Conservation (phyloP, 2,888 invertebrate species). For the Pterobdella sp. region DNA sequence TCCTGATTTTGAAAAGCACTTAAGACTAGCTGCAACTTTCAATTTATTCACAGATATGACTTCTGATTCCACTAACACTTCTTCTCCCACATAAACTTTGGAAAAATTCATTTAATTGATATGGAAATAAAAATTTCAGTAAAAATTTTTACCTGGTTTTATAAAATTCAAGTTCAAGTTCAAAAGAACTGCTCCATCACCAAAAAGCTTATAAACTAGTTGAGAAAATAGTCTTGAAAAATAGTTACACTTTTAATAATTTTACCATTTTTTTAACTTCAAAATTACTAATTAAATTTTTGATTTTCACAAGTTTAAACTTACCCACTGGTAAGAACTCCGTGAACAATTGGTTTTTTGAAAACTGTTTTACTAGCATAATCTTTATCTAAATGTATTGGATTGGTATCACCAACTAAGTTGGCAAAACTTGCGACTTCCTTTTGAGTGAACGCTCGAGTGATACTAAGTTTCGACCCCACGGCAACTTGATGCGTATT, state of each 20-base stretch:
- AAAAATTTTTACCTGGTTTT: neutral
- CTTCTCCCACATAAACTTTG: neutral
- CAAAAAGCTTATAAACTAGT: neutral
- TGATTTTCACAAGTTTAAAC: no score
- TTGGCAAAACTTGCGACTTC: neutral
- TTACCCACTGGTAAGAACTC: conserved; percentile 4
- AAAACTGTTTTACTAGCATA: conserved; percentile 8
- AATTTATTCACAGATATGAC: neutral
- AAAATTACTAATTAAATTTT: neutral
- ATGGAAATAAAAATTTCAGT: neutral
- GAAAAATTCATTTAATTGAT: neutral
- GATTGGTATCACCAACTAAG: neutral
- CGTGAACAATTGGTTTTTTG: conserved; percentile 13
- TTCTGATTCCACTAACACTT: conserved; percentile 3
- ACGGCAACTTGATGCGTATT: no score
- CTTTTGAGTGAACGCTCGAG: neutral
- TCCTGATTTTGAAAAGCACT: neutral
- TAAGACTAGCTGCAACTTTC: neutral
- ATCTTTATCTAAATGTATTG: neutral
- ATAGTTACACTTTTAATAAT: neutral
- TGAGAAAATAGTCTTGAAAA: neutral
- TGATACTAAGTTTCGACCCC: neutral
- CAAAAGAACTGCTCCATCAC: conserved; percentile 7
- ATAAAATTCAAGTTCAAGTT: neutral
- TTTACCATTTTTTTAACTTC: neutral